Base-by-base conservation (phyloP, 1,140 invertebrate species). In the Cardiocondyla obscurior region DNA sequence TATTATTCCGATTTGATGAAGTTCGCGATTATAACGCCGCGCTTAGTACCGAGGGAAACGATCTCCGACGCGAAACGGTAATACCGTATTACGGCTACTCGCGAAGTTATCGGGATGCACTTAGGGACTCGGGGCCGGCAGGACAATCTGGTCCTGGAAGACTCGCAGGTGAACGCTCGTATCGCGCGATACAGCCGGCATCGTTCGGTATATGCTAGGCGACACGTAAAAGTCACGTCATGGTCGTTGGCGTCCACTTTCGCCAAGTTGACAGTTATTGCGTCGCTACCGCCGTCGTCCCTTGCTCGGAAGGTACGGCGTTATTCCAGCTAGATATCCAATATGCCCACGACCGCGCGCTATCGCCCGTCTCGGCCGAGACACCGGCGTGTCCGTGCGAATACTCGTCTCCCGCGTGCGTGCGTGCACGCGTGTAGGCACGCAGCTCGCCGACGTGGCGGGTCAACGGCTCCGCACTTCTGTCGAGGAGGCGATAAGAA, bases 401-500 rank as follows among this genome's bases (percentile, higher is more conserved):
- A 62, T 49, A 42, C 58, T 49, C n/a, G 33, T 36, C 6, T 28
- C 33, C 36, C 22, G 36, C 16, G 51, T 39, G 44, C 22, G 53
- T 55, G 67, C 57, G 19, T 7, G 28, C 51, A 14, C 10, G 39
- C 60, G 36, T 55, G 44, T 62, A n/a, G 12, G 28, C 64, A 49
- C 46, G 44, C 62, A 14, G 16, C 14, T 62, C 60, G 36, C 8
- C 16, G 73, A 53, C n/a, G 53, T 33, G 57, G 42, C 73, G 76
- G 83, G 86, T 88, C 86, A 88, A 79, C 69, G 86, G 65, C 70
- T 62, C 10, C 39, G 5, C 22, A 42, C 44, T 77, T 58, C 44
- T 46, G 58, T 58, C 65, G 42, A 30, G 16, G 3, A 62, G 39
- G 3, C 70, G 83, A 88, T 87, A 88, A 87, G 74, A 84, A 84